Base-by-base conservation (phyloP, 2,113 vertebrate genomes). In the Fulmarus glacialis region DNA sequence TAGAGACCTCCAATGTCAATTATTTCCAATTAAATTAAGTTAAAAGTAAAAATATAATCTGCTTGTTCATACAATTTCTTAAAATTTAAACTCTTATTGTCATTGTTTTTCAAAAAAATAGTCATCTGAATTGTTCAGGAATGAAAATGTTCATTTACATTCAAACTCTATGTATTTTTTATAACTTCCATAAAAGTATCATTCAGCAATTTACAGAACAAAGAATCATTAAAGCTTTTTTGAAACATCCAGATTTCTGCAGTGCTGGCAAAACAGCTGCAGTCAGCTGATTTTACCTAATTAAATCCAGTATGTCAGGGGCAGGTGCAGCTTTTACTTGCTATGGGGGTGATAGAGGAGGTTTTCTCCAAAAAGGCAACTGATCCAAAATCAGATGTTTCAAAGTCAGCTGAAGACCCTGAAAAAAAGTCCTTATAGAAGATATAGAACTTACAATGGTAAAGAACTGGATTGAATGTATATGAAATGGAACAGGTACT, bases 391-490 rank as follows among this genome's bases (percentile, higher is more conserved):
- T 63, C 32, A 40, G 36, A 48, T 47, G 4, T 80, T 92, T 91
- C n/a, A 52, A 63, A 52, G 16, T 43, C 58, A 52, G 6, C 6
- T 79, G 67, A 72, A 82, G 29, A 67, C 43, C 23, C 23, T 62
- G 16, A 81, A 94, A 71, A 71, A 78, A 82, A 42, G 7, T 70
- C 20, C 34, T 75, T 72, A 34, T 2, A n/a, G 43, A 47, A 77
- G 34, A 50, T 6, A 43, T 1, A 34, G n/a, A 72, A 26, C 1
- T 90, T 77, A 40, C 34, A 34, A 0, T 22, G 8, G 4, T 32
- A 75, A 43, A 27, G 27, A 82, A n/a, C 17, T 47, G 2, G 9
- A 63, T 15, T 66, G 40, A 74, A 42, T 15, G 20, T 26, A 42
- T 55, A n/a, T 45, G 14, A 74, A 87, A 84, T 20, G 64, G n/a